Percentiles rank a stretch among this genome's conserved stretches.
Evolutionary conservation across 2,888 invertebrate species (phyloP).

Genomic region (Pheosia gnoma): DNA sequence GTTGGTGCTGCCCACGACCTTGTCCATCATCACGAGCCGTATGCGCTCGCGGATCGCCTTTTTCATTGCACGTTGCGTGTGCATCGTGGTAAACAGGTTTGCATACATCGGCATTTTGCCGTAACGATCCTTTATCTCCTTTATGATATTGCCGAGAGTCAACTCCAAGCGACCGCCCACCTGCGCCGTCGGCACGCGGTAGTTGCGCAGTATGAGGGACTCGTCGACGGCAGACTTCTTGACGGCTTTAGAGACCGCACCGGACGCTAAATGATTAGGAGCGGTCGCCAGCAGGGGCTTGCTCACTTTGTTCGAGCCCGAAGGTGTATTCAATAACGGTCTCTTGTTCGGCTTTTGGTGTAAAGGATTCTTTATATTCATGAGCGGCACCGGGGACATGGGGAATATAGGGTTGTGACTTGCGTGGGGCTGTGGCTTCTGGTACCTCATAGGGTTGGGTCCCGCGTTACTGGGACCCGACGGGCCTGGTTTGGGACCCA

Average conservation of each 20-base stretch:
- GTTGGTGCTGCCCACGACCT: conserved; percentile 45
- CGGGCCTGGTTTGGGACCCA: conserved; percentile 23
- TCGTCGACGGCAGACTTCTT: conserved; percentile 16
- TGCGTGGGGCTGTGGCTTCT: conserved; percentile 13
- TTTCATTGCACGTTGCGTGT: conserved; percentile 54
- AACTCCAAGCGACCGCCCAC: conserved; percentile 68
- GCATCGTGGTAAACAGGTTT: conserved; percentile 22
- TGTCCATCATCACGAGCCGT: conserved; percentile 55
- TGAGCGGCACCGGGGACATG: conserved; percentile 19
- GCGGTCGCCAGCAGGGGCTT: conserved; percentile 42
- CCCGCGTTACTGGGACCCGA: conserved; percentile 16
- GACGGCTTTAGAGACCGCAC: conserved; percentile 31
- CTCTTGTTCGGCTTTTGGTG: conserved; percentile 30
- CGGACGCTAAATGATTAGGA: conserved; percentile 40
- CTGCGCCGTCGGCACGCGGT: conserved; percentile 49
- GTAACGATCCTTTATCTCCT: conserved; percentile 49
- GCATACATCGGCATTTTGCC: conserved; percentile 18
- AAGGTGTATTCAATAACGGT: not conserved
- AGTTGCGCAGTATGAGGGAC: conserved; percentile 39
- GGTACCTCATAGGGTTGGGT: conserved; percentile 21
- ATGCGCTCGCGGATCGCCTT: conserved; percentile 63
- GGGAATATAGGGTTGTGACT: conserved; percentile 15
- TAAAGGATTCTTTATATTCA: conserved; percentile 24
- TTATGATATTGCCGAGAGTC: conserved; percentile 63
- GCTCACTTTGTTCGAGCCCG: conserved; percentile 47